These are phyloP conservation scores for Sparidentex hasta DNA, from an alignment of 2,797 vertebrate species.

Conservation along the genomic window DNA sequence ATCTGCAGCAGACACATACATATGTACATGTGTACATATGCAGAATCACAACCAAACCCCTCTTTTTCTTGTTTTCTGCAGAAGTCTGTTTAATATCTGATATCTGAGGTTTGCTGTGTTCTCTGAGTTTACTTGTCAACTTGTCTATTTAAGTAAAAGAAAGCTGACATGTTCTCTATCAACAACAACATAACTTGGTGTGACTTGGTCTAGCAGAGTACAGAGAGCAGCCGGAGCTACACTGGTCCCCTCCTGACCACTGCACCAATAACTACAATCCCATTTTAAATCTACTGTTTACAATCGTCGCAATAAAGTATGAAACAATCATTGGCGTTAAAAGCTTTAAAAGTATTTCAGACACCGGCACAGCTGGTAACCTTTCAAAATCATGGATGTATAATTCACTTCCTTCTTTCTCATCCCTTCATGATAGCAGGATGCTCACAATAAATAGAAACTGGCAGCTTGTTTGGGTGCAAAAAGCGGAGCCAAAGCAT, in stretches of 20 bases:
- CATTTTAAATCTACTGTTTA: not conserved
- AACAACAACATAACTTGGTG: too few relatives aligned
- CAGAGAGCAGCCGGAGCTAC: not conserved
- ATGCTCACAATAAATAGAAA: slow-evolving; percentile 1
- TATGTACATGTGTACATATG: not conserved
- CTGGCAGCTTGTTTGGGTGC: not conserved
- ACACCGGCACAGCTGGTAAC: too few relatives aligned
- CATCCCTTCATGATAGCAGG: not conserved
- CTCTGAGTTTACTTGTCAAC: not conserved
- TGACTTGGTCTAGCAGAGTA: not conserved
- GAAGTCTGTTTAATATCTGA: not conserved
- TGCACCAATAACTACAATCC: too few relatives aligned
- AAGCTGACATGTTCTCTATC: too few relatives aligned
- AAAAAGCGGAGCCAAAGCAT: not conserved
- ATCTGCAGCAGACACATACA: not conserved
- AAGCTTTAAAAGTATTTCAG: not conserved
- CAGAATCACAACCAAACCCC: not conserved
- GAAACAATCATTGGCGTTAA: not conserved
- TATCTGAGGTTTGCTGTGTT: not conserved
- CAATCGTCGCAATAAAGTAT: not conserved
- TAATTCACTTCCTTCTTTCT: not conserved
- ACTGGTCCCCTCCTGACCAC: not conserved
- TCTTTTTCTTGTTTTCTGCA: not conserved
- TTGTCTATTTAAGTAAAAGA: too few relatives aligned
- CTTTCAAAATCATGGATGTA: too few relatives aligned